These are phyloP conservation scores for Cygnus atratus DNA, from an alignment of 2,113 vertebrate species.

Conservation along the genomic window DNA sequence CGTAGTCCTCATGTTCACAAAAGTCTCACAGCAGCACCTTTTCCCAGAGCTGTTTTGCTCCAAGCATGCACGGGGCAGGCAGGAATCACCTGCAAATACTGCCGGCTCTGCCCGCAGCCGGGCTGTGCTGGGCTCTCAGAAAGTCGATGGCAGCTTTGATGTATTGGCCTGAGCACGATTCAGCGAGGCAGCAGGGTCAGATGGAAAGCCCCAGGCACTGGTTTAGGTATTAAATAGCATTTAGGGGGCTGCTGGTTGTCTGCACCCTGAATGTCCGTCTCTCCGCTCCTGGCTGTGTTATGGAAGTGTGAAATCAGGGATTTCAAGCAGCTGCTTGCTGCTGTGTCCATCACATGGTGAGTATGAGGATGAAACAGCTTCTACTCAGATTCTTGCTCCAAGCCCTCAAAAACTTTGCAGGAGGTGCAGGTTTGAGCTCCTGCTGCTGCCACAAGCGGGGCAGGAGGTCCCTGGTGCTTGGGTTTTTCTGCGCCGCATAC, in stretches of 20 bases:
- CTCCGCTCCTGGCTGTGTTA: neutral
- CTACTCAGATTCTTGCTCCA: neutral
- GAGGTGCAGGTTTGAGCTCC: neutral
- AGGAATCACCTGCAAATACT: too few species aligned
- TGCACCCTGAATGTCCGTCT: neutral
- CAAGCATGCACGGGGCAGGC: neutral
- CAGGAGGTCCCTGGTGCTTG: neutral
- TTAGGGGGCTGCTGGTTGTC: neutral
- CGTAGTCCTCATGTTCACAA: neutral
- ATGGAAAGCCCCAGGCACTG: neutral
- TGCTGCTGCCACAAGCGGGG: accelerated
- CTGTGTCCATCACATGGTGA: neutral
- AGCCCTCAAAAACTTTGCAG: neutral
- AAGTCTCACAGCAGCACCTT: neutral
- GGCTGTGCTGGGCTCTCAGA: neutral
- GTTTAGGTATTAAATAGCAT: neutral
- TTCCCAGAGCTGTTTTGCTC: neutral
- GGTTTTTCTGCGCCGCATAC: accelerated
- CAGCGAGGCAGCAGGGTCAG: neutral
- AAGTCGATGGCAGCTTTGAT: too few species aligned
- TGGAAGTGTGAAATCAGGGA: neutral
- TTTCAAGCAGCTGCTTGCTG: neutral
- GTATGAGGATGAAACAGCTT: neutral
- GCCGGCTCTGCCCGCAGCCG: too few species aligned
- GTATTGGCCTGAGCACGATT: neutral